These are phyloP conservation scores for Danio choprae DNA, from an alignment of 2,797 vertebrate species.

Conservation along the genomic window DNA sequence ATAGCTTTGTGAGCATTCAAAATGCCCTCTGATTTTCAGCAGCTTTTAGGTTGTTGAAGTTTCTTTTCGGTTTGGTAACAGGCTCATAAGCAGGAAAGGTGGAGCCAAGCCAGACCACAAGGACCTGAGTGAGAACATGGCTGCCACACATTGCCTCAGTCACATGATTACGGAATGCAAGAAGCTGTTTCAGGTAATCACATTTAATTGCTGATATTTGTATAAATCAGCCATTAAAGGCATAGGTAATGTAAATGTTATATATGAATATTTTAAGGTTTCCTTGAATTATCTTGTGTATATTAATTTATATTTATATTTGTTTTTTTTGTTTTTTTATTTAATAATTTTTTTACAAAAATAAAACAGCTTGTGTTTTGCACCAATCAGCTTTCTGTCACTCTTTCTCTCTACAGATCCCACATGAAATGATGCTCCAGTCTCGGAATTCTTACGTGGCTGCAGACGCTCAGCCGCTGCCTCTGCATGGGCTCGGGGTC, in stretches of 20 bases:
- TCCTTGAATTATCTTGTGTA: background rate
- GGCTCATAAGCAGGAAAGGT: constrained; percentile 77
- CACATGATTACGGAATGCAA: constrained; percentile 89
- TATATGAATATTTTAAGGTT: background rate
- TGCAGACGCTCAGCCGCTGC: constrained; percentile 79
- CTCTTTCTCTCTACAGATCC: constrained; percentile 71
- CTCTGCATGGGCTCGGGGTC: constrained; percentile 73
- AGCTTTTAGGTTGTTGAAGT: background rate
- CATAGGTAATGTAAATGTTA: background rate
- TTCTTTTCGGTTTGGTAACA: constrained; percentile 50
- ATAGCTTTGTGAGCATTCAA: background rate
- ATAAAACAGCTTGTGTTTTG: background rate
- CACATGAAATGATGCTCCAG: constrained; percentile 85
- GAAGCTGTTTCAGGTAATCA: constrained; percentile 85
- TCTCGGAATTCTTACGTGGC: constrained; percentile 81
- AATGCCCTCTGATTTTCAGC: background rate
- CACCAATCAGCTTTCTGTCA: background rate
- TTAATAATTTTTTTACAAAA: no score
- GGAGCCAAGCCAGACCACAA: constrained; percentile 82
- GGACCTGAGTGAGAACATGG: constrained; percentile 86
- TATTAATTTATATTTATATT: no score
- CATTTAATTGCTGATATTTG: background rate
- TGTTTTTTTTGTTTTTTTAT: background rate
- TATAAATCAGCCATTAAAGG: no score
- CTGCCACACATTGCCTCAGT: constrained; percentile 82